Base-by-base conservation (phyloP, 1,140 invertebrate genomes). In the Platorchestia sp. region DNA sequence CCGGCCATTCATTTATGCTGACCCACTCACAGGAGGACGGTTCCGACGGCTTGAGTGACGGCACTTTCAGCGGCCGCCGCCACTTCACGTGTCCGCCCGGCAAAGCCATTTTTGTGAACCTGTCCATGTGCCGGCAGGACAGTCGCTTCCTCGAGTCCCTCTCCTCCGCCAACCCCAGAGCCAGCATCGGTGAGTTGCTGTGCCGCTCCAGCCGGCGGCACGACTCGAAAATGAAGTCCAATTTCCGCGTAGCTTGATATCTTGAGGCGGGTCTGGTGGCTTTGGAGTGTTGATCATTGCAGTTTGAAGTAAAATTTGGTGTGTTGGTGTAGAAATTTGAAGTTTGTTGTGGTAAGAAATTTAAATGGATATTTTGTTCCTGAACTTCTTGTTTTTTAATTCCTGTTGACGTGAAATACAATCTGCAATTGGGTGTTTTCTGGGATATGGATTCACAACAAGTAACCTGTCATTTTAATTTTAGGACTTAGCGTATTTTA, bases 81-180 rank as follows among this genome's bases (percentile, higher is more conserved):
- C 98, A 98, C 97, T 99, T 99, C 97, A 97, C 97, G 40, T 99
- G 98, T 97, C 97, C 97, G 42, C 97, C 98, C 75, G 97, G 98
- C 22, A 98, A 98, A 97, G 98, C 98, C 59, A 97, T 98, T 95
- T 99, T 99, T 97, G 98, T 98, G 44, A 98, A 98, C 45, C 97
- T 99, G 36, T 97, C 98, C 96, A 98, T 98, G 96, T 99, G 98
- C 97, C 97, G 98, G 45, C 98, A 98, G 96, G 98, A 99, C 97
- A 98, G 98, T 95, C 97, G 98, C 47, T 99, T 99, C 97, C 97
- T 98, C 16, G 98, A 98, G 97, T 97, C 97, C 86, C 96, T 96
- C 43, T 96, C 95, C 6, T 96, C 96, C 41, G 91, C 91, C 91
- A 96, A 96, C 86, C 96, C 96, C 41, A 96, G 96, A 75, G 96